Evolutionary conservation across 2,113 vertebrate species (phyloP).

Genomic region (Pteropus alecto): DNA sequence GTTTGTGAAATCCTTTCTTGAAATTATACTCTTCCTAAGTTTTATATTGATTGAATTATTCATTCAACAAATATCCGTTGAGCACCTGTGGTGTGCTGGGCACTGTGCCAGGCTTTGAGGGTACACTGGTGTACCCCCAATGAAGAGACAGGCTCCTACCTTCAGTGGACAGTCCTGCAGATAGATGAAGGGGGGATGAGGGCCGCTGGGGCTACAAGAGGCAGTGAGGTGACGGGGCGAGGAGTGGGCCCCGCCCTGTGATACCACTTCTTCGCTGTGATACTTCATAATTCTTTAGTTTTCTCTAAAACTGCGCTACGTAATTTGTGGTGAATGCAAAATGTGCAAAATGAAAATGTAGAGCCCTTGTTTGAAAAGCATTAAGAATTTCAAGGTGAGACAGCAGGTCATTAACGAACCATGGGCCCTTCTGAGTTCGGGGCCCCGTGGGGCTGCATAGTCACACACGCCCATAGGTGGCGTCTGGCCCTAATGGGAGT

Average conservation of each 20-base stretch:
- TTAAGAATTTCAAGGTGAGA: not conserved
- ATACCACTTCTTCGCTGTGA: not conserved
- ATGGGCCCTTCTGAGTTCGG: rapidly evolving
- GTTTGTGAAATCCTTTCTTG: not conserved
- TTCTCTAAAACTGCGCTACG: not conserved
- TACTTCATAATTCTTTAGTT: not conserved
- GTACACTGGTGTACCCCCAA: rapidly evolving
- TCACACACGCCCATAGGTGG: rapidly evolving
- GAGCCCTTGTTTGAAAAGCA: not conserved
- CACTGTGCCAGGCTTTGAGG: not conserved
- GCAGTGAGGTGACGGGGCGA: not conserved
- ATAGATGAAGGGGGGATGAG: not conserved
- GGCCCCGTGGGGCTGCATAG: not conserved
- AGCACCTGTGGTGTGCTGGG: not conserved
- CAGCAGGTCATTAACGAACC: not conserved
- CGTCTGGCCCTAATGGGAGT: not conserved
- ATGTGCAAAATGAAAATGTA: not conserved
- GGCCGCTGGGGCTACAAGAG: not conserved
- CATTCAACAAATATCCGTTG: not conserved
- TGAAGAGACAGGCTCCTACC: not conserved
- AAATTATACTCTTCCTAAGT: not conserved
- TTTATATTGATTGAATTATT: not conserved
- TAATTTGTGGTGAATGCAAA: not conserved
- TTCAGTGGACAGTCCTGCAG: not conserved
- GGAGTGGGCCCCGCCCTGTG: rapidly evolving